Base-by-base conservation (phyloP, 2,888 invertebrate genomes). In the Piscicola geometra region DNA sequence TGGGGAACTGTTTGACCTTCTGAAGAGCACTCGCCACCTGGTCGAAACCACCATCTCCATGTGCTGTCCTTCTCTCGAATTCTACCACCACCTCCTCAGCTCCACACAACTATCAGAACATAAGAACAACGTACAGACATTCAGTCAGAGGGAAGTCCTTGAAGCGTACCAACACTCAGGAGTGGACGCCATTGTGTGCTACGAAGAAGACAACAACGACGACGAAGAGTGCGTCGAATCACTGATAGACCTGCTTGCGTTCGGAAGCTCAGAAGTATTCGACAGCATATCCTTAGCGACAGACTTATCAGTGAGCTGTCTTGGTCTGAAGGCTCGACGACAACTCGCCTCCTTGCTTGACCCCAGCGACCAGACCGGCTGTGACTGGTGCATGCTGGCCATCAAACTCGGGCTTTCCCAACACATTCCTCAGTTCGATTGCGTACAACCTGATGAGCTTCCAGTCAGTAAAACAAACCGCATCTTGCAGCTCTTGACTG, bases 31-130 rank as follows among this genome's bases (percentile, higher is more conserved):
- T 78, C 84, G 89, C 25, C 88, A 88, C 75, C 88, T 90, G 68
- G 86, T 90, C 33, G 89, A 90, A 80, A 88, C 89, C 84, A 89
- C 90, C 15, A 84, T 90, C 35, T 85, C 87, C 71, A 88, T 89
- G 81, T 88, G 90, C 70, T 90, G 90, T 79, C 91, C 91, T 0
- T 91, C 90, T 21, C 86, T 91, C 81, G 83, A 89, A 73, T 82
- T 90, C 25, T 90, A 91, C 83, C 88, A 88, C 77, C 89, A 90
- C 81, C 88, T 90, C 81, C 85, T 91, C 67, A 90, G 90, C 82
- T 30, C 77, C 15, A 52, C 41, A 18, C 76, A 79, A 36, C 77
- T 80, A 30, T 67, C 74, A 21, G 68, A 76, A 9, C 79, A 80
- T 67, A 72, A 71, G 15, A 35, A 36, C n/a, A 79, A 79, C 50